These are phyloP conservation scores for Pantherophis alleghaniensis DNA, from an alignment of 2,797 vertebrate species.

Conservation along the genomic window DNA sequence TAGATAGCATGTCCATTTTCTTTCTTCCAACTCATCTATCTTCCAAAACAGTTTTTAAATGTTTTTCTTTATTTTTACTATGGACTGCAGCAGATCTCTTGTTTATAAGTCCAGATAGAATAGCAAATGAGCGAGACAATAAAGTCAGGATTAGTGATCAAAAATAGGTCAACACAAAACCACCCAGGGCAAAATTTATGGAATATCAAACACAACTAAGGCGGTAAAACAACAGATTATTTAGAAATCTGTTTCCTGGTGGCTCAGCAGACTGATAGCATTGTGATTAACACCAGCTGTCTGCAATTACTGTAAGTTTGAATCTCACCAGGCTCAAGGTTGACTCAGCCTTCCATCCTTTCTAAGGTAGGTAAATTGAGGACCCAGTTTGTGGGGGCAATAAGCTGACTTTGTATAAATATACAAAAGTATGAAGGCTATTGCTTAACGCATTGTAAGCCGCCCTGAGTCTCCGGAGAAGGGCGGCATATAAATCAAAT, in stretches of 20 bases:
- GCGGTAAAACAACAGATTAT: not conserved
- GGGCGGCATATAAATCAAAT: too few relatives aligned
- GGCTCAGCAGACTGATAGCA: too few relatives aligned
- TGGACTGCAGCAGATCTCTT: not conserved
- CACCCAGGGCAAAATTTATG: not conserved
- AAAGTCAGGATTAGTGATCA: not conserved
- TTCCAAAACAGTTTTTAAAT: not conserved
- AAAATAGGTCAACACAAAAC: not conserved
- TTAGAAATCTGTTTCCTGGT: not conserved
- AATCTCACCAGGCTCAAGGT: too few relatives aligned
- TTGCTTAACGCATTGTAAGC: too few relatives aligned
- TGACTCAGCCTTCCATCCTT: too few relatives aligned
- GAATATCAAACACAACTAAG: not conserved
- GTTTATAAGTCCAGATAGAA: not conserved
- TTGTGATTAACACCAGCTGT: too few relatives aligned
- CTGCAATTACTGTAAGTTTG: too few relatives aligned
- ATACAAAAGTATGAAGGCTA: too few relatives aligned
- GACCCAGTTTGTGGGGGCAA: too few relatives aligned
- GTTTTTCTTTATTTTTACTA: not conserved
- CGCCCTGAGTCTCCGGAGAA: too few relatives aligned
- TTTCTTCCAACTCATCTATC: not conserved
- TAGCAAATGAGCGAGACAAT: not conserved
- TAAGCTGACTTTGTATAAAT: too few relatives aligned
- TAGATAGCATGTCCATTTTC: not conserved
- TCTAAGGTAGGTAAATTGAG: too few relatives aligned